A percentile compares a stretch with the other conserved stretches of the same genome.
Evolutionary conservation across 2,888 invertebrate genomes (phyloP).

Genomic region (Physocephala rufipes): DNA sequence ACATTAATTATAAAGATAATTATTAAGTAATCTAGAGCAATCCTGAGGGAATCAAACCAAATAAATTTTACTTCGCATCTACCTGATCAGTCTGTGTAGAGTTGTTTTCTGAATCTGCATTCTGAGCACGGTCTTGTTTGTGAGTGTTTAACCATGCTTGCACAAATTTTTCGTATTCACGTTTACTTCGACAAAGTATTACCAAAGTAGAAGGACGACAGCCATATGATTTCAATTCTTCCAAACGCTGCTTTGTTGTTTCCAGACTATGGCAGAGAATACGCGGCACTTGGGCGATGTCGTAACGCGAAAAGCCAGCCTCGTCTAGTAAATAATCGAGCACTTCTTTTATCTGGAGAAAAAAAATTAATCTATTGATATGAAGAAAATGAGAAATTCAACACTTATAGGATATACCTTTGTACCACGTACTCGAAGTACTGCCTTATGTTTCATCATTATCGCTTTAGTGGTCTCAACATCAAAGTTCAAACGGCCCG

Average conservation of each 20-base stretch:
- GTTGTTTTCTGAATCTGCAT: too few relatives aligned
- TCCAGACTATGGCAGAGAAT: slow-evolving; percentile 69
- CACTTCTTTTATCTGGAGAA: slow-evolving; percentile 68
- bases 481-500: slow-evolving; percentile 68
- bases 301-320: slow-evolving; percentile 67
- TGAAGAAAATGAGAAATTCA: background rate
- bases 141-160: slow-evolving; percentile 56
- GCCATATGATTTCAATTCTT: slow-evolving; percentile 67
- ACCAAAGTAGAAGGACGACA: slow-evolving; percentile 68
- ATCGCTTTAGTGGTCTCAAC: slow-evolving; percentile 67
- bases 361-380: slow-evolving; percentile 16
- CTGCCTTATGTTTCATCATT: slow-evolving; percentile 68
- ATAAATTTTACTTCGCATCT: too few relatives aligned
- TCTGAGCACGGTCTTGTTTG: background rate
- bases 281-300: slow-evolving; percentile 69
- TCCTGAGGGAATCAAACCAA: too few relatives aligned
- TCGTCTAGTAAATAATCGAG: slow-evolving; percentile 70
- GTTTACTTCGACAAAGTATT: slow-evolving; percentile 69
- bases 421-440: slow-evolving; percentile 68
- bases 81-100: too few relatives aligned
- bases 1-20: too few relatives aligned
- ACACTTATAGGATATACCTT: slow-evolving; percentile 64
- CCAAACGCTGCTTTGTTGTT: slow-evolving; percentile 69
- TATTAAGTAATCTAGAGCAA: too few relatives aligned
- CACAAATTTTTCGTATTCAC: slow-evolving; percentile 69